Evolutionary conservation across 2,113 vertebrate species (phyloP).

Genomic region (Barnardius zonarius): DNA sequence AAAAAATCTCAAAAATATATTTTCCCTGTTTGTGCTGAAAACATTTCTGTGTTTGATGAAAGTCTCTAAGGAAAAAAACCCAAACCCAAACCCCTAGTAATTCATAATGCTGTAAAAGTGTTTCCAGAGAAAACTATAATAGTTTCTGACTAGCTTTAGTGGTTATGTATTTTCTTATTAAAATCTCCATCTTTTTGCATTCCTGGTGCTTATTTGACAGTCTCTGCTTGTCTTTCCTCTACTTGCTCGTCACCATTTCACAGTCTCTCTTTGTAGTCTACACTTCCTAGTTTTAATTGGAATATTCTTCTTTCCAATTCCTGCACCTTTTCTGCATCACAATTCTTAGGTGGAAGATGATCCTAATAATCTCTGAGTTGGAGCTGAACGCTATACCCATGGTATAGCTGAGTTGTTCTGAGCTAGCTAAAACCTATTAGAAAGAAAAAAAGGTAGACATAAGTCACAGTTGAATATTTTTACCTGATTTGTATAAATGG

Average conservation of each 20-base stretch:
- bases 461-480: neutral
- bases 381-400: neutral
- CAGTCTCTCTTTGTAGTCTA: conserved; percentile 22
- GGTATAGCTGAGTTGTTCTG: neutral
- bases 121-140: neutral
- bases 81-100: neutral
- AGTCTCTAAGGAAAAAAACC: neutral
- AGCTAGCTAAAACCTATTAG: conserved; percentile 8
- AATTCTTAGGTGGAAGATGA: neutral
- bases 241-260: conserved; percentile 13
- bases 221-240: conserved; percentile 25
- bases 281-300: conserved; percentile 47
- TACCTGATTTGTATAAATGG: neutral
- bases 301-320: conserved; percentile 28
- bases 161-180: conserved; percentile 3
- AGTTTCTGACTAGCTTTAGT: conserved; percentile 28
- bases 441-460: neutral
- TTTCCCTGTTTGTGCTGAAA: conserved; percentile 9
- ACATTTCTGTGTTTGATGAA: neutral
- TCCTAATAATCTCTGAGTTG: conserved; percentile 26
- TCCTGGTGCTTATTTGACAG: conserved; percentile 42
- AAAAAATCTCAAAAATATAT: neutral
- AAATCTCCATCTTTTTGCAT: conserved; percentile 9
- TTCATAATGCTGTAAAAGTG: neutral
- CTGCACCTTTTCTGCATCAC: neutral